Percentiles rank a stretch among this genome's conserved stretches.
phyloP scores from a whole-genome alignment of 2,113 vertebrate species.

The Eulemur macaco region DNA sequence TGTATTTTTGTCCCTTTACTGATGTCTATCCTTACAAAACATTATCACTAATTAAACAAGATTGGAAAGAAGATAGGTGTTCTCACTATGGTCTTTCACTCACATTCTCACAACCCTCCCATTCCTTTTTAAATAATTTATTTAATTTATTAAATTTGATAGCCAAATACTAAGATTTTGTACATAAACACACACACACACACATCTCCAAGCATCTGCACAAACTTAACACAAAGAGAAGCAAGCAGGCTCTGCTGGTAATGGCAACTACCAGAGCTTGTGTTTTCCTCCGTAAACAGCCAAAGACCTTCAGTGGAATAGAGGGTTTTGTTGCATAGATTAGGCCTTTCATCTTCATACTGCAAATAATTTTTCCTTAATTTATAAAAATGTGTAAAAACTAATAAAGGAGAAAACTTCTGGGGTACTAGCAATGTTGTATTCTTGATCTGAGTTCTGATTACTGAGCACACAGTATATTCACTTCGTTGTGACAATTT shows the following conservation, averaged over 20 bases:
- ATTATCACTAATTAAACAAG: neutral
- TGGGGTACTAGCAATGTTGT: neutral
- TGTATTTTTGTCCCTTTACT: neutral
- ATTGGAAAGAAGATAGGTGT: neutral
- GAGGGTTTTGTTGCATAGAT: neutral
- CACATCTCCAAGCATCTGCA: neutral
- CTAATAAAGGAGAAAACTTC: neutral
- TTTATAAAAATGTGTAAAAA: conserved; percentile 3
- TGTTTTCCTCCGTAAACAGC: neutral
- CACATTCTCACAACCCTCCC: neutral
- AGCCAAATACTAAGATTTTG: neutral
- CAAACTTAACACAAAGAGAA: neutral
- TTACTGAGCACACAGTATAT: neutral
- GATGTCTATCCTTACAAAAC: neutral
- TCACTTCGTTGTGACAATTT: neutral
- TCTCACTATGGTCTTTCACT: neutral
- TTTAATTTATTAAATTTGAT: neutral
- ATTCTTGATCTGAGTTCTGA: neutral
- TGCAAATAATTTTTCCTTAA: neutral
- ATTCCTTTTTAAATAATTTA: neutral
- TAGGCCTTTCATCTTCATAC: neutral
- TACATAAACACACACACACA: neutral
- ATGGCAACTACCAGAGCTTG: neutral
- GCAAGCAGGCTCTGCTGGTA: neutral
- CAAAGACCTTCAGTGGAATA: neutral